Base-by-base conservation (phyloP, 2,888 invertebrate genomes). In the Lutraria lutraria region DNA sequence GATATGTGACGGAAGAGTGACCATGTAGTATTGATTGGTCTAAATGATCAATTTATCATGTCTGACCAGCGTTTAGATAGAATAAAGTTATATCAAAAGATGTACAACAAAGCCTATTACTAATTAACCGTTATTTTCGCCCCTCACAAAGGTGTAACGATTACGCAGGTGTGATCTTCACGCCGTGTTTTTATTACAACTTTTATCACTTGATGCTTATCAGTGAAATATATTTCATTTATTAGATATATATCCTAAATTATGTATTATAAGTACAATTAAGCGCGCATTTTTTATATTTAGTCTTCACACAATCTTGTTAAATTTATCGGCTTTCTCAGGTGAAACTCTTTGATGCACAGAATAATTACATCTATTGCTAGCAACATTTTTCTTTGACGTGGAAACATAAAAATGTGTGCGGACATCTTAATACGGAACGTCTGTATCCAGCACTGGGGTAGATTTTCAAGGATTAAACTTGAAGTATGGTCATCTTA, bases 311-410 rank as follows among this genome's bases (percentile, higher is more conserved):
- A 82, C 90, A 29, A 88, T 88, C 82, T 85, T 86, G 84, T 87
- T 56, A 86, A 81, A 81, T 76, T 52, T 86, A 88, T 81, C 86
- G 83, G 86, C 76, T 68, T 29, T 12, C 53, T 81, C 72, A 56
- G 86, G 56, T 86, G 68, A 34, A 60, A 72, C 25, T n/a, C 88
- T 90, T 90, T 90, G 89, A 90, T 82, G 89, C 83, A 56, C 29
- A 21, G 52, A 31, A 29, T 90, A 90, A 90, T 90, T 90, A 83
- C 79, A 63, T 85, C 83, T 83, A 90, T 90, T 90, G 83, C 86
- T 68, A 12, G 25, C 76, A 21, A 68, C 86, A 90, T 90, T 76
- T n/a, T 63, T 90, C 56, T 43, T 43, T 68, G 3, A 83, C 89
- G 63, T 81, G 68, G 89, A 80, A 80, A 85, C 85, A 80, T 54